These are phyloP conservation scores for Orussus abietinus DNA, from an alignment of 1,140 invertebrate genomes.

Conservation along the genomic window DNA sequence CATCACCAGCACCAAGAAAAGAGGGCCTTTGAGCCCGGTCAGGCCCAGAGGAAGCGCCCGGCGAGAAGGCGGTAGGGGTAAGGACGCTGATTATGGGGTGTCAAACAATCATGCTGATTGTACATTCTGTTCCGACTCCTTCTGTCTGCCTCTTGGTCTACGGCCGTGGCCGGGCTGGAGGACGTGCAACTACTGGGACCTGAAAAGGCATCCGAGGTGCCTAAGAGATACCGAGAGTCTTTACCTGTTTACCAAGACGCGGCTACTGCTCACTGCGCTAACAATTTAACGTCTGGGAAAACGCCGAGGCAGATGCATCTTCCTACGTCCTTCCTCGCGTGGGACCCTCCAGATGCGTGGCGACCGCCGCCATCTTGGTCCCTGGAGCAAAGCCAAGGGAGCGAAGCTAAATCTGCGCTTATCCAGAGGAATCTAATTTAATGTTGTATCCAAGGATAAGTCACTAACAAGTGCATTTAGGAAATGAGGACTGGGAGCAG, in stretches of 20 bases:
- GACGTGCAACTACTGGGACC: conserved; percentile 1
- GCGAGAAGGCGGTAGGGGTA: conserved; percentile 30
- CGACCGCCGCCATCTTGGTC: too few relatives aligned
- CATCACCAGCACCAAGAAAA: conserved; percentile 17
- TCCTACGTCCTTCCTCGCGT: too few relatives aligned
- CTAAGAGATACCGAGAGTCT: conserved; percentile 21
- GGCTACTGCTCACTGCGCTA: conserved; percentile 34
- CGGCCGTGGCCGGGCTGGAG: not conserved
- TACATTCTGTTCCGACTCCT: conserved; percentile 47
- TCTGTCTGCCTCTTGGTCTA: conserved; percentile 37
- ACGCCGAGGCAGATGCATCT: too few relatives aligned
- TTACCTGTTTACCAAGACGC: conserved; percentile 43
- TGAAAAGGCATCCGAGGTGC: not conserved
- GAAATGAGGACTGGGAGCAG: too few relatives aligned
- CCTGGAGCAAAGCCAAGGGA: too few relatives aligned
- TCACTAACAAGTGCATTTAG: too few relatives aligned
- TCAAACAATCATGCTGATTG: conserved; percentile 56
- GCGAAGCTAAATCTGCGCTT: too few relatives aligned
- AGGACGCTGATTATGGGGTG: conserved; percentile 54
- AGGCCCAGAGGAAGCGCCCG: conserved; percentile 13
- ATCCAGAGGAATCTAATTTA: too few relatives aligned
- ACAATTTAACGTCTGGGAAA: conserved; percentile 27
- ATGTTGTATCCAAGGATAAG: too few relatives aligned
- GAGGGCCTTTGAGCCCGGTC: too few relatives aligned
- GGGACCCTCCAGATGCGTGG: too few relatives aligned